Evolutionary conservation across 2,113 vertebrate species (phyloP).

Genomic region (Hiodon tergisus): DNA sequence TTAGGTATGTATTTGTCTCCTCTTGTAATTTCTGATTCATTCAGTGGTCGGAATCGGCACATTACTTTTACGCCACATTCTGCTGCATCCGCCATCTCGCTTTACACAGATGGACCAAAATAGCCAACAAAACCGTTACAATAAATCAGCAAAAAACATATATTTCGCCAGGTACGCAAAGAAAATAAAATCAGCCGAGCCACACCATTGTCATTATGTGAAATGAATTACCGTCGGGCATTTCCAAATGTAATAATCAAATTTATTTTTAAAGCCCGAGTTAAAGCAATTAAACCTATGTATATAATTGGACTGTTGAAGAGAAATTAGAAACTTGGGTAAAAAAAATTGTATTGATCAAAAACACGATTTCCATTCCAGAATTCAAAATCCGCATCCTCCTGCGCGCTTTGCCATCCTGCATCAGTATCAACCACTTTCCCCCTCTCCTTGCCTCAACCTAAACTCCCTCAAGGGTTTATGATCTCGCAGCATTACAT

Average conservation of each 20-base stretch:
- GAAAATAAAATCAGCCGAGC: not conserved
- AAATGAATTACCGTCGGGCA: slow-evolving; percentile 11
- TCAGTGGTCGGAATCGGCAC: slow-evolving; percentile 76
- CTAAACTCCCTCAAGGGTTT: slow-evolving; percentile 20
- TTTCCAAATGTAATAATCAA: not conserved
- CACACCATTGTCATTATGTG: slow-evolving; percentile 9
- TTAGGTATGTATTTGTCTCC: slow-evolving; percentile 75
- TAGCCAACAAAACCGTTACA: slow-evolving; percentile 17
- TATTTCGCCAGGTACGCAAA: slow-evolving; percentile 1
- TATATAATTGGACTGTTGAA: not conserved
- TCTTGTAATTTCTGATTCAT: slow-evolving; percentile 67
- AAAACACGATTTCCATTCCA: not conserved
- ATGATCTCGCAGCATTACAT: slow-evolving; percentile 40
- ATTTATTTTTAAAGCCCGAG: not conserved
- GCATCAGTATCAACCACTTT: slow-evolving; percentile 54
- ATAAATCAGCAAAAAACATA: slow-evolving; percentile 20
- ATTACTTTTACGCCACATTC: slow-evolving; percentile 81
- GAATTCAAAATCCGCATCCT: slow-evolving; percentile 45
- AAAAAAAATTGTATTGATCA: not conserved
- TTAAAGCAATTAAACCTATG: not conserved
- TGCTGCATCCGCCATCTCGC: slow-evolving; percentile 71
- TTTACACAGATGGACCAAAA: slow-evolving; percentile 14
- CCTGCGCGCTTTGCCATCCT: slow-evolving; percentile 26
- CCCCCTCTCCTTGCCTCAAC: slow-evolving; percentile 14
- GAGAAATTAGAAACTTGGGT: not conserved